Percentiles rank a stretch among this genome's conserved stretches.
These are phyloP conservation scores for Tenebrio molitor DNA, from an alignment of 1,140 invertebrate genomes.

Conservation along the genomic window DNA sequence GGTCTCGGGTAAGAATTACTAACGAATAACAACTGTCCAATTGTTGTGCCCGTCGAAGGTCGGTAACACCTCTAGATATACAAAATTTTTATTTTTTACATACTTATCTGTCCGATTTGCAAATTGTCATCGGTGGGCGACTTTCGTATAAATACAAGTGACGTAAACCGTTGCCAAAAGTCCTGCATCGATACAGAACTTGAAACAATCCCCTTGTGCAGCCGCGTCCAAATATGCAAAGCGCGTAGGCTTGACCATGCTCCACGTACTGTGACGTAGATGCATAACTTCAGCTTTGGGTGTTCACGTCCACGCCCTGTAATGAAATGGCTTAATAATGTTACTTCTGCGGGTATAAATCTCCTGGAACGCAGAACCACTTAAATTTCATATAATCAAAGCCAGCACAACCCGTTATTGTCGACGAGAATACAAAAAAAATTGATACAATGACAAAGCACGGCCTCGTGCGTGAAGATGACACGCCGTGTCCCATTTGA, in stretches of 20 bases:
- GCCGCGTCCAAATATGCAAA: constrained; percentile 32
- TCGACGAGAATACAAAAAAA: neutral
- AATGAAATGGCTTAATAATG: constrained; percentile 40
- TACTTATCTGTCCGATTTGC: too few relatives aligned
- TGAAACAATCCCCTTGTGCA: too few relatives aligned
- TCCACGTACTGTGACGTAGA: constrained; percentile 16
- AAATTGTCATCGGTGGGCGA: too few relatives aligned
- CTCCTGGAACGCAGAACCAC: neutral
- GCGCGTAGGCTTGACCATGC: constrained; percentile 24
- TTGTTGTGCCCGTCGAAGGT: too few relatives aligned
- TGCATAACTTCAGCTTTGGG: constrained; percentile 24
- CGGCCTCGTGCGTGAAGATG: neutral
- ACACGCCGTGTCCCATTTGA: neutral
- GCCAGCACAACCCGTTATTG: neutral
- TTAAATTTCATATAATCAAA: constrained; percentile 3
- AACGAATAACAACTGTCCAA: too few relatives aligned
- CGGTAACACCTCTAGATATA: too few relatives aligned
- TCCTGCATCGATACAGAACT: too few relatives aligned
- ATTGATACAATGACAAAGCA: neutral
- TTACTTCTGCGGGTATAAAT: constrained; percentile 10
- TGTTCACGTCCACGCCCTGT: constrained; percentile 29
- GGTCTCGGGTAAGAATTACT: too few relatives aligned
- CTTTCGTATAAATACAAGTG: too few relatives aligned
- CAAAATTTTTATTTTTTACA: too few relatives aligned
- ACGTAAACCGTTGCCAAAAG: too few relatives aligned